Evolutionary conservation across 2,797 vertebrate genomes (phyloP).

Genomic region (Enteromius thamalakanensis): DNA sequence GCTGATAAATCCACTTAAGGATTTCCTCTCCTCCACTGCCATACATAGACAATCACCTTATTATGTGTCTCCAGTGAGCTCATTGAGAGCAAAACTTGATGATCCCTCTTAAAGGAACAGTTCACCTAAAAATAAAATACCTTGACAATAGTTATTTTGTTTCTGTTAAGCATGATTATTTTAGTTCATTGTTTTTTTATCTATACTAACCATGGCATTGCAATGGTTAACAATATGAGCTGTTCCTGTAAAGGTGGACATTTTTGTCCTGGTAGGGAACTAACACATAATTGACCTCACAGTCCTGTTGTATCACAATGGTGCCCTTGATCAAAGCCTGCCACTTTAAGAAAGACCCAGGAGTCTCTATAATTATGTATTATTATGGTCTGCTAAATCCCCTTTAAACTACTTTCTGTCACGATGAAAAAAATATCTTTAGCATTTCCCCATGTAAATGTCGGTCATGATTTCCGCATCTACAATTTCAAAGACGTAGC

Average conservation of each 20-base stretch:
- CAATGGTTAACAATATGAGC: neutral
- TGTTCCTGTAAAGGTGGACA: neutral
- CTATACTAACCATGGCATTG: no score
- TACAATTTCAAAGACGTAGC: neutral
- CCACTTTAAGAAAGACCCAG: neutral
- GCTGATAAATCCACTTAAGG: conserved; percentile 58
- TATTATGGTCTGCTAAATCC: neutral
- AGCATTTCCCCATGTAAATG: neutral
- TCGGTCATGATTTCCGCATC: neutral
- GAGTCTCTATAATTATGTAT: conserved; percentile 12
- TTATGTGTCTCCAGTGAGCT: conserved; percentile 33
- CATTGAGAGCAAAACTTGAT: conserved; percentile 25
- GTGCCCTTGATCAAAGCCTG: conserved; percentile 6
- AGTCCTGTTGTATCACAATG: neutral
- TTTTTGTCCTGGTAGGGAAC: neutral
- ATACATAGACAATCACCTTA: conserved; percentile 44
- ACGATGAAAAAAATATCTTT: neutral
- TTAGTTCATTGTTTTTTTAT: no score
- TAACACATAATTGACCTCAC: neutral
- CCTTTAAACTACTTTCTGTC: neutral
- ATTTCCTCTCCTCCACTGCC: conserved; percentile 46
- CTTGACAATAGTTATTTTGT: neutral
- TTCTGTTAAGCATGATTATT: neutral
- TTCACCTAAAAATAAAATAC: neutral
- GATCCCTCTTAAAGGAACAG: conserved; percentile 37